A percentile compares a stretch with the other conserved stretches of the same genome.
Conservation (phyloP, 2,113 vertebrate species). For the Columba livia region DNA sequence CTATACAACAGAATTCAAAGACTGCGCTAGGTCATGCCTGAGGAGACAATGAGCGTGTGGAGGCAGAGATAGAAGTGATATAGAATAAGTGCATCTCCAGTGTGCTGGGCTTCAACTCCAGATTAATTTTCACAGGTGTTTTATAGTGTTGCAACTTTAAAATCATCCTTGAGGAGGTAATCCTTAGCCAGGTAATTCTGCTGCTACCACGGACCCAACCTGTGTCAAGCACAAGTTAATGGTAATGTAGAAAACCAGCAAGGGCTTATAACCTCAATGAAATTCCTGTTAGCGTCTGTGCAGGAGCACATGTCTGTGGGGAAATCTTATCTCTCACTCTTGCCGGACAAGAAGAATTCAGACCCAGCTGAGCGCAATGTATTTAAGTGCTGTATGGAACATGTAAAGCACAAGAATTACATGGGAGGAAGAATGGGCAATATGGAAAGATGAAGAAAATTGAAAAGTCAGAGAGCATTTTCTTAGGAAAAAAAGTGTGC, state of each 20-base stretch:
- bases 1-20: not conserved
- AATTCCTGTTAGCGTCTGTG: constrained; percentile 7
- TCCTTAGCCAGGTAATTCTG: not conserved
- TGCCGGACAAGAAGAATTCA: constrained; percentile 12
- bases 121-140: not conserved
- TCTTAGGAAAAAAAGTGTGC: not conserved
- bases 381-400: not conserved
- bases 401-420: not conserved
- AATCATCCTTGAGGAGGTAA: constrained; percentile 21
- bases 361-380: not conserved
- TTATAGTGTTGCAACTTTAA: not conserved
- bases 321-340: constrained; percentile 17
- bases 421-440: not conserved
- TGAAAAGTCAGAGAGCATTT: not conserved
- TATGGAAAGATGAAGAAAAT: not conserved
- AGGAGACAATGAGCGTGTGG: not conserved
- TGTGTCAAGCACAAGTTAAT: not conserved
- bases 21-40: not conserved
- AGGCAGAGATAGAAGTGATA: not conserved
- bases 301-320: not conserved
- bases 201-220: not conserved
- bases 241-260: not conserved
- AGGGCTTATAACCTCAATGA: not conserved
- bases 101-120: not conserved
- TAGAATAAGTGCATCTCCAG: not conserved